Evolutionary conservation across 2,797 vertebrate species (phyloP).

Genomic region (Brotula barbata): DNA sequence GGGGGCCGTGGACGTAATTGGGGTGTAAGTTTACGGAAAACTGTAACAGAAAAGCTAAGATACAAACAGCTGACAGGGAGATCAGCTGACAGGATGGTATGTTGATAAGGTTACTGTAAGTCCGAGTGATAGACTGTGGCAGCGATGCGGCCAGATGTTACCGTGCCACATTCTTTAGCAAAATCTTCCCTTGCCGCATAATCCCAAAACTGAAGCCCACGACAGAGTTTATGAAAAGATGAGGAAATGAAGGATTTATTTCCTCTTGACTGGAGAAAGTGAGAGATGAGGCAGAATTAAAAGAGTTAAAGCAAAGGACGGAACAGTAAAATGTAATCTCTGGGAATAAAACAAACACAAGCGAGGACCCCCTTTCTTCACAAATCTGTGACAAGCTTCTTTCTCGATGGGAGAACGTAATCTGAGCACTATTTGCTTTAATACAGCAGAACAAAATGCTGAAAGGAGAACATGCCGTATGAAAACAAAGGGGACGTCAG

Average conservation of each 20-base stretch:
- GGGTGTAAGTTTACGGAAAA: not conserved
- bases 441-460: too few species aligned
- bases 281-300: constrained; percentile 1
- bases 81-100: not conserved
- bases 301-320: not conserved
- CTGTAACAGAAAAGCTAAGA: too few species aligned
- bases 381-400: too few species aligned
- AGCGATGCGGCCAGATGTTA: not conserved
- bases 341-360: too few species aligned
- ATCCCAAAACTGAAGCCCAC: not conserved
- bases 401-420: too few species aligned
- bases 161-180: not conserved
- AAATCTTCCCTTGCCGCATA: not conserved
- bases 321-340: too few species aligned
- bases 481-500: too few species aligned
- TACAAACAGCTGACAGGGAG: too few species aligned
- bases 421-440: too few species aligned
- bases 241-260: constrained; percentile 5
- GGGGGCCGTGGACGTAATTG: constrained; percentile 9
- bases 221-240: not conserved
- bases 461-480: too few species aligned
- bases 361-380: too few species aligned
- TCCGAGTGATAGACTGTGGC: not conserved
- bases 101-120: not conserved
- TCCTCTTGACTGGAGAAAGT: not conserved